These are phyloP conservation scores for Ceratotherium simum DNA, from an alignment of 2,113 vertebrate species.

Conservation along the genomic window DNA sequence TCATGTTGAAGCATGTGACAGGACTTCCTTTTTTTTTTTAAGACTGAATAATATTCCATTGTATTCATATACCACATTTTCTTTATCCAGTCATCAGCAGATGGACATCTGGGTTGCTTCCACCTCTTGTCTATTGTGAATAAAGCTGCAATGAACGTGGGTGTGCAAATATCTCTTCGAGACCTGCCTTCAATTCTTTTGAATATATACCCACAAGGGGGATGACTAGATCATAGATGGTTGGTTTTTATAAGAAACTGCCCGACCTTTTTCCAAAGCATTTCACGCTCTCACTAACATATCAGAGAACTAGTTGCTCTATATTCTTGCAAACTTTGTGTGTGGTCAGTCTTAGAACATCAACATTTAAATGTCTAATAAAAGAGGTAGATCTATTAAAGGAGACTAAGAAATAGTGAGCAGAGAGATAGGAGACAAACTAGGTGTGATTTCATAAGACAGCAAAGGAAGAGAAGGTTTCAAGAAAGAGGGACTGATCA, in stretches of 20 bases:
- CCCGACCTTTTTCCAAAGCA: background rate
- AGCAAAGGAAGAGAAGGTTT: background rate
- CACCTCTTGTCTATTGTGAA: background rate
- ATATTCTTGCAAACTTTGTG: background rate
- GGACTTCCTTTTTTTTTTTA: background rate
- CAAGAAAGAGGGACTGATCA: background rate
- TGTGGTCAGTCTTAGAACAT: background rate
- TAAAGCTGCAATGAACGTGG: background rate
- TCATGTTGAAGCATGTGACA: background rate
- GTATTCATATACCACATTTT: background rate
- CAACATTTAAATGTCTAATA: background rate
- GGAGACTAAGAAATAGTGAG: background rate
- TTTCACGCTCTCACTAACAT: background rate
- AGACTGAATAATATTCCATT: background rate
- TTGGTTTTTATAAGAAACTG: background rate
- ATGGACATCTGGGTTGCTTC: background rate
- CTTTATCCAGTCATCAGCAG: background rate
- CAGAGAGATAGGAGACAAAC: background rate
- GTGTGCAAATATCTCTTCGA: background rate
- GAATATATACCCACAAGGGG: background rate
- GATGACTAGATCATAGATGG: background rate
- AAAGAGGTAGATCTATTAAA: background rate
- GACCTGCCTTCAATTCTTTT: background rate
- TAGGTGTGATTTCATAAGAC: background rate
- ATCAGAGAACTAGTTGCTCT: background rate